Percentiles rank a stretch among this genome's conserved stretches.
These are phyloP conservation scores for Tamandua tetradactyla DNA, from an alignment of 2,797 vertebrate genomes.

Conservation along the genomic window DNA sequence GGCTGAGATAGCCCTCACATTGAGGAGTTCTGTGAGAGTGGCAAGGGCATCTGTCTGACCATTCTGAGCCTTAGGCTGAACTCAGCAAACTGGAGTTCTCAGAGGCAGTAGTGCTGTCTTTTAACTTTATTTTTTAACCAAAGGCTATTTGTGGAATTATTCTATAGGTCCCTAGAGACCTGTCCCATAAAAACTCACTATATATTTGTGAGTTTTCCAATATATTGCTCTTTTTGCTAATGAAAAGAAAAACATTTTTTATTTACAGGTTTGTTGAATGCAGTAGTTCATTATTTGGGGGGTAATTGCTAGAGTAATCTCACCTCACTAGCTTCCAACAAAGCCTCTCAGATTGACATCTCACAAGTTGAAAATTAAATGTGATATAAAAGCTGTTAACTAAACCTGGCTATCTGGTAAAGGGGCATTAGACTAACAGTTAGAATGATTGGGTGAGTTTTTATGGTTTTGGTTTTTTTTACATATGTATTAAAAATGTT, in stretches of 20 bases:
- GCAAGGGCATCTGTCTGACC: neutral
- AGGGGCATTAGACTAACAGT: neutral
- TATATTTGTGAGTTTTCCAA: neutral
- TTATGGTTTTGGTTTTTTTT: neutral
- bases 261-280: slow-evolving; percentile 63
- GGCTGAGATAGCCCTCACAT: neutral
- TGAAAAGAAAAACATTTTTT: neutral
- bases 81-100: slow-evolving; percentile 10
- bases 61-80: neutral
- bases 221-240: slow-evolving; percentile 5
- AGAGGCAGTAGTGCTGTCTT: neutral
- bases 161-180: slow-evolving; percentile 14
- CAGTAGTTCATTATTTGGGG: slow-evolving; percentile 69
- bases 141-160: neutral
- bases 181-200: neutral
- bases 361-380: slow-evolving; percentile 78
- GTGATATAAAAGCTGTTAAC: slow-evolving; percentile 71
- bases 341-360: slow-evolving; percentile 71
- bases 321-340: slow-evolving; percentile 72
- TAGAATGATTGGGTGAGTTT: slow-evolving; percentile 35
- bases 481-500: neutral
- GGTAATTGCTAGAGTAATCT: slow-evolving; percentile 74
- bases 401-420: slow-evolving; percentile 49
- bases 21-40: neutral
- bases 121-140: neutral